Conservation (phyloP, 2,797 vertebrate genomes). For the Microcaecilia unicolor region DNA sequence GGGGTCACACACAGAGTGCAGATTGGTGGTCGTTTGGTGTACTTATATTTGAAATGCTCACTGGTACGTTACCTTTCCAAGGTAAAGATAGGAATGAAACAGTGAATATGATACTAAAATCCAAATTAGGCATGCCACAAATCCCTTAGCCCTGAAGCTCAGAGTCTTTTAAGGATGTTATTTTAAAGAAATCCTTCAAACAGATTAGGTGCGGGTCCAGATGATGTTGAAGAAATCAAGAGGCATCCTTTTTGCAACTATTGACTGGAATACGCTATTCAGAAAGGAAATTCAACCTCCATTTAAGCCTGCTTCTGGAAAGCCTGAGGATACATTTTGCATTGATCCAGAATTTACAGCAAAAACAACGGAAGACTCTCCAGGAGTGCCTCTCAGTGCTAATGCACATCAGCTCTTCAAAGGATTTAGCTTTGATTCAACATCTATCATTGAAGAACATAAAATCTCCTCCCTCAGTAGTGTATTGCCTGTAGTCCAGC, state of each 20-base stretch:
- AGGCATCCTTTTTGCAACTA: constrained; percentile 91
- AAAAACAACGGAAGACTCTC: constrained; percentile 98
- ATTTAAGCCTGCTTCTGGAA: constrained; percentile 90
- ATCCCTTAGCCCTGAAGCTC: too few species aligned
- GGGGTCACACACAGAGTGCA: constrained; percentile 96
- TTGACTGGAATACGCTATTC: constrained; percentile 97
- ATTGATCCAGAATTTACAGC: constrained; percentile 98
- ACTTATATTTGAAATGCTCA: constrained; percentile 98
- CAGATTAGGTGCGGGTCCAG: constrained; percentile 92
- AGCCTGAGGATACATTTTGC: constrained; percentile 96
- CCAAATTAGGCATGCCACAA: too few species aligned
- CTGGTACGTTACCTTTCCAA: constrained; percentile 94
- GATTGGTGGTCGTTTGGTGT: constrained; percentile 98
- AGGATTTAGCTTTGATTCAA: constrained; percentile 96
- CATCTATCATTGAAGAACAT: constrained; percentile 78
- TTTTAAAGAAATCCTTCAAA: too few species aligned
- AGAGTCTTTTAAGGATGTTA: too few species aligned
- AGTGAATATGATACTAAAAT: constrained; percentile 99
- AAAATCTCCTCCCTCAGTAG: constrained; percentile 81
- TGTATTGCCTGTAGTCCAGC: constrained; percentile 87
- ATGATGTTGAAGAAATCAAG: constrained; percentile 97
- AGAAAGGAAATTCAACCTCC: constrained; percentile 90
- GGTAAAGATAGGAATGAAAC: constrained; percentile 96
- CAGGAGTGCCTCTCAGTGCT: constrained; percentile 93
- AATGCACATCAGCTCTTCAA: constrained; percentile 97